Conservation (phyloP, 2,888 invertebrate species). For the Spisula solida region DNA sequence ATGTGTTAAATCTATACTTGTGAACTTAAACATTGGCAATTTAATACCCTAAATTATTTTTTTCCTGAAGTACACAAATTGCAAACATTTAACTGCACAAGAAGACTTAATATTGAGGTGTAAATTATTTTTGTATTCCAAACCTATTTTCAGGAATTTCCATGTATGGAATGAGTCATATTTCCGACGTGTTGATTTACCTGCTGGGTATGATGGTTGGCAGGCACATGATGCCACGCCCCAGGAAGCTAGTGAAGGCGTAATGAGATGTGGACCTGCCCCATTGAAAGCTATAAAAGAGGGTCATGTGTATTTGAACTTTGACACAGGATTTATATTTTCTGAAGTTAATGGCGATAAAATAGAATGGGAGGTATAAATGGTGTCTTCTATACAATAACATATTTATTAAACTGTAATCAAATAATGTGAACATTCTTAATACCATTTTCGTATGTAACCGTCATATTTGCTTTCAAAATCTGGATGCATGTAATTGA, state of each 20-base stretch:
- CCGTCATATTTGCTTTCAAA: background rate
- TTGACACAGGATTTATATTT: slow-evolving; percentile 84
- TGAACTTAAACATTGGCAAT: too few relatives aligned
- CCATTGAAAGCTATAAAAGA: slow-evolving; percentile 83
- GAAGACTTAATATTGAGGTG: too few relatives aligned
- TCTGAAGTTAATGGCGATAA: slow-evolving; percentile 86
- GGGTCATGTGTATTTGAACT: slow-evolving; percentile 84
- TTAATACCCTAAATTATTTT: too few relatives aligned
- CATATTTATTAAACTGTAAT: background rate
- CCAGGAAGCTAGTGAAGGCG: slow-evolving; percentile 85
- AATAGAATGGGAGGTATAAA: slow-evolving; percentile 81
- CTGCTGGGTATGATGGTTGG: slow-evolving; percentile 86
- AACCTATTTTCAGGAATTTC: slow-evolving; percentile 81
- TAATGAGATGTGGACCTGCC: slow-evolving; percentile 85
- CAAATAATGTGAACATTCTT: background rate
- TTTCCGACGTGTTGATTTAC: slow-evolving; percentile 83
- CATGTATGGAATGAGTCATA: slow-evolving; percentile 87
- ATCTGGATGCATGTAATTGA: background rate
- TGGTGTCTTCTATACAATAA: background rate
- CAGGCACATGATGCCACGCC: slow-evolving; percentile 86
- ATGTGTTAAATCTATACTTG: too few relatives aligned
- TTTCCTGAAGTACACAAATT: too few relatives aligned
- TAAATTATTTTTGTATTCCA: too few relatives aligned
- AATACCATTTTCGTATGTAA: background rate
- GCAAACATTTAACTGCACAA: too few relatives aligned